A percentile compares a stretch with the other conserved stretches of the same genome.
Conservation (phyloP, 2,888 invertebrate species). For the Netelia fuscicornis region DNA sequence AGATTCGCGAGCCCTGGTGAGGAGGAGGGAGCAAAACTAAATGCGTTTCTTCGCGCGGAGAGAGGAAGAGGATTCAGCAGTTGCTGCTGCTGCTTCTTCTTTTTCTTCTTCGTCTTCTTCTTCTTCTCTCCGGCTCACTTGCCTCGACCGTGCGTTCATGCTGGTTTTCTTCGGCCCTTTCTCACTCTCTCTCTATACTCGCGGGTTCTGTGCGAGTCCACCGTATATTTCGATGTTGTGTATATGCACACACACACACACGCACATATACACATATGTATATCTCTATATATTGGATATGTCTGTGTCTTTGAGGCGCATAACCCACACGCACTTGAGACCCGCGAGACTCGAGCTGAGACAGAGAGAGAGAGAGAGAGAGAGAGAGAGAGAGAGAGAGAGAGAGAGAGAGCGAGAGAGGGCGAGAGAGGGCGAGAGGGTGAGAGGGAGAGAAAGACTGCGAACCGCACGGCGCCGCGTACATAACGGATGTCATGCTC, state of each 20-base stretch:
- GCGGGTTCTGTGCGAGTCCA: conserved; percentile 45
- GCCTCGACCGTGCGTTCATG: conserved; percentile 54
- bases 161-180: conserved; percentile 58
- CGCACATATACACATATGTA: not conserved
- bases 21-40: conserved; percentile 70
- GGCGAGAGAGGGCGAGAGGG: conserved; percentile 34
- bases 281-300: conserved; percentile 9
- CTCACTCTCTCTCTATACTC: conserved; percentile 53
- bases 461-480: conserved; percentile 66
- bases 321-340: conserved; percentile 61
- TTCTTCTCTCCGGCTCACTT: conserved; percentile 32
- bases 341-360: conserved; percentile 45
- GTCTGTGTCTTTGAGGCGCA: conserved; percentile 44
- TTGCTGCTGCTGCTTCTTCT: conserved; percentile 28
- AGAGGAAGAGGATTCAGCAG: conserved; percentile 61
- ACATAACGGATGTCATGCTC: conserved; percentile 72
- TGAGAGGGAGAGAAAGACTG: conserved; percentile 47
- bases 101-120: conserved; percentile 41
- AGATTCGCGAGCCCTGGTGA: conserved; percentile 66
- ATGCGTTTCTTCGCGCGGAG: conserved; percentile 63
- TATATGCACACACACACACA: not conserved
- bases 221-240: conserved; percentile 50
- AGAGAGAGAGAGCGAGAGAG: conserved; percentile 44
- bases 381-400: conserved; percentile 35
- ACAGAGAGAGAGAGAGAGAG: conserved; percentile 42